Evolutionary conservation across 2,797 vertebrate species (phyloP).

Genomic region (Enteromius unitaeniatus): DNA sequence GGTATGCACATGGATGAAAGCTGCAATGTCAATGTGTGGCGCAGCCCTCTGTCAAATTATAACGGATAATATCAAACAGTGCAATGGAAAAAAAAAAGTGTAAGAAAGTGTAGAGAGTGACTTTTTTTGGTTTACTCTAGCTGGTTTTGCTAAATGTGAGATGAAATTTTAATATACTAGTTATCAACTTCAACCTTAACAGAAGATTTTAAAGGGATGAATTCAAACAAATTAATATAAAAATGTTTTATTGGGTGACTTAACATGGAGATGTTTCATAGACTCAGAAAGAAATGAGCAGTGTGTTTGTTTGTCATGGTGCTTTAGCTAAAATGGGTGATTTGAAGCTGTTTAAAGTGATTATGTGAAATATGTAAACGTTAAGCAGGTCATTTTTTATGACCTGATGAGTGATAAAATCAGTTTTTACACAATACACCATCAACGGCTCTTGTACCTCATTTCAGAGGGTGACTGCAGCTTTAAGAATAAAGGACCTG

Average conservation of each 20-base stretch:
- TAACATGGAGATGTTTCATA: neutral
- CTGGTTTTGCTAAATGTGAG: neutral
- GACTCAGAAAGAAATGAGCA: neutral
- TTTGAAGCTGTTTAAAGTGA: neutral
- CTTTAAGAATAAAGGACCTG: neutral
- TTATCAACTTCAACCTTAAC: neutral
- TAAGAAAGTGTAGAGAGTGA: neutral
- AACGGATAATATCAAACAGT: neutral
- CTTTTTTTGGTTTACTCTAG: neutral
- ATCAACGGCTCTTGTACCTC: neutral
- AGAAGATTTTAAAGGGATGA: neutral
- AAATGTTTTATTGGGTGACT: neutral
- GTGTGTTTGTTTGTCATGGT: neutral
- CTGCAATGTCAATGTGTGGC: constrained; percentile 15
- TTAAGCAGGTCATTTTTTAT: neutral
- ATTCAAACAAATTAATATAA: too few relatives aligned
- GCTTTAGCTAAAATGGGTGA: neutral
- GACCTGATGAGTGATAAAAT: neutral
- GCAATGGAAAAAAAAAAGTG: neutral
- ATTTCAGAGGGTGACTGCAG: neutral
- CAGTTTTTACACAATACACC: neutral
- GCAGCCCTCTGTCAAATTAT: neutral
- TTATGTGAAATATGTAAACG: neutral
- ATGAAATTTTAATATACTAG: neutral
- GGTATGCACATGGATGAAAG: constrained; percentile 10